Evolutionary conservation across 2,797 vertebrate genomes (phyloP).

Genomic region (Scomberomorus guttatus): DNA sequence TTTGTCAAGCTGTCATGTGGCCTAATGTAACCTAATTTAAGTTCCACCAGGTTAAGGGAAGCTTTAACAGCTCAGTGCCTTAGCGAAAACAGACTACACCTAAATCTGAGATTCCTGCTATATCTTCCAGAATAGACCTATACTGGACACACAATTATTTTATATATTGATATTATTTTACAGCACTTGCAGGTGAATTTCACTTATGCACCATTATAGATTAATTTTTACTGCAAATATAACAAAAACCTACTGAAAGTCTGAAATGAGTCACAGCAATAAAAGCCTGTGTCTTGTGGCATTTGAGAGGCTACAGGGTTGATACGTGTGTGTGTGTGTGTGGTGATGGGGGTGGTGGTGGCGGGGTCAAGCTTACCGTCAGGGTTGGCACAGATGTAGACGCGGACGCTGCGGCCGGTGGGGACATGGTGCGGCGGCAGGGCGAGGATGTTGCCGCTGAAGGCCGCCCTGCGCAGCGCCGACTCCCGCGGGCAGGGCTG

Average conservation of each 20-base stretch:
- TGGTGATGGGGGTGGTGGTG: neutral
- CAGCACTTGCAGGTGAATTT: neutral
- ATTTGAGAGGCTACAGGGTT: slow-evolving; percentile 5
- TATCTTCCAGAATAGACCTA: neutral
- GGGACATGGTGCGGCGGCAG: slow-evolving; percentile 92
- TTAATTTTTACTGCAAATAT: neutral
- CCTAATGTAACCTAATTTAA: neutral
- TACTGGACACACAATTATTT: no score
- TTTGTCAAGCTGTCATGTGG: slow-evolving; percentile 3
- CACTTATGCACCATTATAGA: neutral
- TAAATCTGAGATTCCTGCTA: neutral
- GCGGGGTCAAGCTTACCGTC: slow-evolving; percentile 88
- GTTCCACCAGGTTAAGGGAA: neutral
- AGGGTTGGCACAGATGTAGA: slow-evolving; percentile 96
- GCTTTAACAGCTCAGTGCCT: neutral
- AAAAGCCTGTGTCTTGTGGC: neutral
- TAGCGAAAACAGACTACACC: neutral
- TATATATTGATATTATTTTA: no score
- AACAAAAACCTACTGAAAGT: neutral
- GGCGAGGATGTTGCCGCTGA: slow-evolving; percentile 91
- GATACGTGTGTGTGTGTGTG: neutral
- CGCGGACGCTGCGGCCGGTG: slow-evolving; percentile 92
- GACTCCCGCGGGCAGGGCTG: slow-evolving; percentile 93
- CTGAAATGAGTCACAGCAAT: slow-evolving; percentile 1
- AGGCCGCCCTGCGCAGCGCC: slow-evolving; percentile 91